A percentile compares a stretch with the other conserved stretches of the same genome.
Conservation (phyloP, 2,113 vertebrate genomes). For the Deroptyus accipitrinus region DNA sequence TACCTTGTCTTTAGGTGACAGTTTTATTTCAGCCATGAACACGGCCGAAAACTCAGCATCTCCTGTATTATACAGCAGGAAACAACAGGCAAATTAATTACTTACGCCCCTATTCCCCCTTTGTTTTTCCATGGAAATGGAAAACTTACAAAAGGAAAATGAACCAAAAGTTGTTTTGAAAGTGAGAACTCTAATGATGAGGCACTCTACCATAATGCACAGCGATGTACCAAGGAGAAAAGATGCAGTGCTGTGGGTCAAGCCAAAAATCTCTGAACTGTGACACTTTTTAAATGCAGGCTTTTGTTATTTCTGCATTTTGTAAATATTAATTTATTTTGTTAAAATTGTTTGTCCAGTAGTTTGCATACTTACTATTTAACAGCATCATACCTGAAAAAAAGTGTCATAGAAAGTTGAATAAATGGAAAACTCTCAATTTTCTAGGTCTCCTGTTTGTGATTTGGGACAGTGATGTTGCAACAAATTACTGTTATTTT, state of each 20-base stretch:
- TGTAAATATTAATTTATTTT: neutral
- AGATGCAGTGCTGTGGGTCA: neutral
- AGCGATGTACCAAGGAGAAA: neutral
- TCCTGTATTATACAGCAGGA: neutral
- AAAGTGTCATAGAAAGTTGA: neutral
- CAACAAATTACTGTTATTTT: neutral
- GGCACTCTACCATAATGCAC: neutral
- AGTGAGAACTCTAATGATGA: neutral
- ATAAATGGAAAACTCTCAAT: neutral
- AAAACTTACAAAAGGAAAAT: neutral
- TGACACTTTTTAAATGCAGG: neutral
- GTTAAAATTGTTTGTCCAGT: neutral
- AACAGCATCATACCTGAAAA: neutral
- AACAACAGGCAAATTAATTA: neutral
- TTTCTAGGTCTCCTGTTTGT: neutral
- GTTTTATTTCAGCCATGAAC: neutral
- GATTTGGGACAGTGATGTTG: neutral
- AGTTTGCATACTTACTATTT: neutral
- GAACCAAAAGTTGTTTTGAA: neutral
- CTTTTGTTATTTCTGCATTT: neutral
- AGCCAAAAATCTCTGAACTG: neutral
- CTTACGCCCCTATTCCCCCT: neutral
- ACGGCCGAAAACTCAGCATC: neutral
- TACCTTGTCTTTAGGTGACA: neutral
- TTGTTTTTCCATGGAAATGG: neutral